Percentiles rank a stretch among this genome's conserved stretches.
These are phyloP conservation scores for Gasteruption jaculator DNA, from an alignment of 2,888 invertebrate species.

Conservation along the genomic window DNA sequence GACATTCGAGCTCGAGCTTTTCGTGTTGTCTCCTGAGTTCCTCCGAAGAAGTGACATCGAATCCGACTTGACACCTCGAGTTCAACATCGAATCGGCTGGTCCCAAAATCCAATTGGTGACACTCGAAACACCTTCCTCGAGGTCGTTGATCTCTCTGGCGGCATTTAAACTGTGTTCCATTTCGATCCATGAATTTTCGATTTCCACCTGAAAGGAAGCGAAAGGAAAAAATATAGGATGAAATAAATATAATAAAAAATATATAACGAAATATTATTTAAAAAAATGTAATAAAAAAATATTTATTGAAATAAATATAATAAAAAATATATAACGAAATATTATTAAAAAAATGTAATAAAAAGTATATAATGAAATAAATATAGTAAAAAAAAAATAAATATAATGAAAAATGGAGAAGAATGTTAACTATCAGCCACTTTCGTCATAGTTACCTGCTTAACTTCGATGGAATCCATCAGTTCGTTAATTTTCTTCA, in stretches of 20 bases:
- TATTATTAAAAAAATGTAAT: background rate
- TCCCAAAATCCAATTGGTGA: constrained; percentile 74
- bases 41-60: constrained; percentile 68
- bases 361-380: no score
- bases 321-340: background rate
- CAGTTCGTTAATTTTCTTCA: constrained; percentile 57
- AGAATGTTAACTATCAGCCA: no score
- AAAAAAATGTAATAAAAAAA: background rate
- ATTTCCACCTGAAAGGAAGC: constrained; percentile 49
- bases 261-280: background rate
- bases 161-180: constrained; percentile 59
- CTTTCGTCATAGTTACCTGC: constrained; percentile 54
- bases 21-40: constrained; percentile 71
- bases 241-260: constrained; percentile 3
- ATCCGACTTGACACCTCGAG: constrained; percentile 68
- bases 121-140: constrained; percentile 64
- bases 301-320: background rate
- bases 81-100: constrained; percentile 72
- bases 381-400: no score
- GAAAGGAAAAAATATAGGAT: background rate
- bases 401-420: no score
- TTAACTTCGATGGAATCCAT: constrained; percentile 59
- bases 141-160: constrained; percentile 60
- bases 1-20: constrained; percentile 69
- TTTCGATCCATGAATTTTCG: constrained; percentile 59